These are phyloP conservation scores for Ichneumon xanthorius DNA, from an alignment of 2,888 invertebrate species.

Conservation along the genomic window DNA sequence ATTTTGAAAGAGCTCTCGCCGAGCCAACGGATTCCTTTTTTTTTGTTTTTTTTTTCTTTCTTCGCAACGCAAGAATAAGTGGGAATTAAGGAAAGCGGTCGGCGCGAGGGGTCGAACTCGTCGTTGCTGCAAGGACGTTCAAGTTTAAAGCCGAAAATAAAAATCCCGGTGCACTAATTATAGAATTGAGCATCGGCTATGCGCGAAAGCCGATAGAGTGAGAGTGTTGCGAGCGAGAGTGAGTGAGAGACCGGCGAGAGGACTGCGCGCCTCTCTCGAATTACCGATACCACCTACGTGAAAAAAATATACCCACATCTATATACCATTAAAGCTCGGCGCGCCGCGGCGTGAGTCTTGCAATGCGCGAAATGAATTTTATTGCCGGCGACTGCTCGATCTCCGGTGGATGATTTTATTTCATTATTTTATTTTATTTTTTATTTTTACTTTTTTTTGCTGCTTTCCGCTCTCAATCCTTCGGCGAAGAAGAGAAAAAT, in stretches of 20 bases:
- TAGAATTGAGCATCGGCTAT: conserved; percentile 75
- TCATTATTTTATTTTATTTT: conserved; percentile 21
- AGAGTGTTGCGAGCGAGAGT: background rate
- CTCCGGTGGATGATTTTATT: conserved; percentile 24
- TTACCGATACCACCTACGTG: conserved; percentile 65
- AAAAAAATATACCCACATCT: conserved; percentile 28
- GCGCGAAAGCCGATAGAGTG: conserved; percentile 2
- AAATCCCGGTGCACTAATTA: conserved; percentile 81
- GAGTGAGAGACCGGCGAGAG: conserved; percentile 1
- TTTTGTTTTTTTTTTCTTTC: background rate
- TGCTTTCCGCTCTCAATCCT: conserved; percentile 24
- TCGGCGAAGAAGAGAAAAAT: conserved; percentile 13
- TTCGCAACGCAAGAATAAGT: conserved; percentile 47
- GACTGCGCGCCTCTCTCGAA: conserved; percentile 70
- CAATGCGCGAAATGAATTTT: conserved; percentile 66
- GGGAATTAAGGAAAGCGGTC: conserved; percentile 46
- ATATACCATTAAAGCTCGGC: conserved; percentile 6
- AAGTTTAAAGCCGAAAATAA: conserved; percentile 84
- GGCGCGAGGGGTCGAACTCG: conserved; percentile 26
- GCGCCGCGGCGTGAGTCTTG: conserved; percentile 20
- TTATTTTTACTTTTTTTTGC: conserved; percentile 16
- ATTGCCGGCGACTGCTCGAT: conserved; percentile 61
- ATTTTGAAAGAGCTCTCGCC: conserved; percentile 44
- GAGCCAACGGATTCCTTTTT: background rate
- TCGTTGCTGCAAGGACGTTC: conserved; percentile 82